Evolutionary conservation across 2,888 invertebrate genomes (phyloP), one percentile per base, ranked within the genome.

Genomic region (Eupithecia insigniata): DNA sequence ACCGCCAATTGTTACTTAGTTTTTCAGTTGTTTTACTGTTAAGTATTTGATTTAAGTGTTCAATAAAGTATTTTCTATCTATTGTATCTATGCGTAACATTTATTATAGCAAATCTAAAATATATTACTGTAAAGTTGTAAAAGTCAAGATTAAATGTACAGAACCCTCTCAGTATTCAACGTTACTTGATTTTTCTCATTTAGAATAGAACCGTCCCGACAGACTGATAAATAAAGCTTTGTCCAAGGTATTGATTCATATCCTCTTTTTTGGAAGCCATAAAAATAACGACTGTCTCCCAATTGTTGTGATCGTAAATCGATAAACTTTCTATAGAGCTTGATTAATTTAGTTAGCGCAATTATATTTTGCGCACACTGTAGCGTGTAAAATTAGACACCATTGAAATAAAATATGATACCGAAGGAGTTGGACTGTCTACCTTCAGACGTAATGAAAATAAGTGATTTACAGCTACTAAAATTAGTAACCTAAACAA

Each of bases 231-330:
- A 89, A 90, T 89, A 87, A 87, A 87, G 82, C 85, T 89, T 89
- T 91, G 87, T 89, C 87, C 87, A 85, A 83, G 82, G 86, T 87
- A 91, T 90, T 88, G 91, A 90, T 90, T 87, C 86, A 85, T 88
- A 84, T 85, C 85, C 85, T 84, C 83, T 85, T 89, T 90, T 92
- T 91, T 90, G 84, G 88, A 89, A 88, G 89, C 90, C 88, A 92
- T 93, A 92, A 92, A 92, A 92, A 88, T 92, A 92, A 93, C 90
- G 89, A 89, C 89, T 88, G 85, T 88, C 89, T 86, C 85, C 83
- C 86, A 85, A 89, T 90, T 88, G 90, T 88, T 85, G 84, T 83
- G 84, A 87, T 87, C 87, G 87, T 89, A 90, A 89, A 91, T 92
- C 89, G 85, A 85, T 86, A 83, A 83, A 80, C 79, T 78, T 78